Conservation (phyloP, 2,888 invertebrate species). For the Pristionchus mayeri region DNA sequence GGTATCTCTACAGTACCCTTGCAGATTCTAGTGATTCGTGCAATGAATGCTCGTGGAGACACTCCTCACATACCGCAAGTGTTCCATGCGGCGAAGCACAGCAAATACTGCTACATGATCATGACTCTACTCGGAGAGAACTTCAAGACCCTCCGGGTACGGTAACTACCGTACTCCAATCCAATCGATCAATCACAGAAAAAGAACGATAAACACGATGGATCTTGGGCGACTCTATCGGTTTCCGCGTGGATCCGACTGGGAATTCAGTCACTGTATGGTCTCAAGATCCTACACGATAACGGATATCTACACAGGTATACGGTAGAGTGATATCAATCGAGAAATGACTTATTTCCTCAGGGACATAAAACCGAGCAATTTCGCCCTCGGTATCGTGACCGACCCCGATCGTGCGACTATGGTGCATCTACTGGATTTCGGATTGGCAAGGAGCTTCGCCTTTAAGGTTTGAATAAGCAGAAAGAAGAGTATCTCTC, state of each 20-base stretch:
- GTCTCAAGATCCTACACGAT: slow-evolving; percentile 61
- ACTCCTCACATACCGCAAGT: slow-evolving; percentile 65
- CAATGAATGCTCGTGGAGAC: slow-evolving; percentile 58
- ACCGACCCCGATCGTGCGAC: slow-evolving; percentile 60
- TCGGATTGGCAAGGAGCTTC: slow-evolving; percentile 63
- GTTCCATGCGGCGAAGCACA: slow-evolving; percentile 63
- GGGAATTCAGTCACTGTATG: slow-evolving; percentile 65
- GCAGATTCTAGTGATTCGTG: slow-evolving; percentile 57
- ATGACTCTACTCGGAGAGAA: slow-evolving; percentile 69
- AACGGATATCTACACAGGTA: slow-evolving; percentile 59
- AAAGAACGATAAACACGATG: neutral
- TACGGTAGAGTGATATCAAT: neutral
- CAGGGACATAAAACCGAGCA: slow-evolving; percentile 64
- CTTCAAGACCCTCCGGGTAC: slow-evolving; percentile 58
- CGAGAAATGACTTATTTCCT: neutral
- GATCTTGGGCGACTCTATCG: slow-evolving; percentile 10
- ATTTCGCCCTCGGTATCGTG: slow-evolving; percentile 65
- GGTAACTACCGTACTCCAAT: neutral
- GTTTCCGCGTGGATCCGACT: slow-evolving; percentile 62
- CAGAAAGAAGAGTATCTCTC: neutral
- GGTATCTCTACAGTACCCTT: neutral
- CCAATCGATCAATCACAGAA: slow-evolving; percentile 26
- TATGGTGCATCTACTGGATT: slow-evolving; percentile 66
- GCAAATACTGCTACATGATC: slow-evolving; percentile 66
- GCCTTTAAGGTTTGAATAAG: slow-evolving; percentile 53